phyloP scores from a whole-genome alignment of 2,113 vertebrate genomes.

The Megatriorchis doriae region DNA sequence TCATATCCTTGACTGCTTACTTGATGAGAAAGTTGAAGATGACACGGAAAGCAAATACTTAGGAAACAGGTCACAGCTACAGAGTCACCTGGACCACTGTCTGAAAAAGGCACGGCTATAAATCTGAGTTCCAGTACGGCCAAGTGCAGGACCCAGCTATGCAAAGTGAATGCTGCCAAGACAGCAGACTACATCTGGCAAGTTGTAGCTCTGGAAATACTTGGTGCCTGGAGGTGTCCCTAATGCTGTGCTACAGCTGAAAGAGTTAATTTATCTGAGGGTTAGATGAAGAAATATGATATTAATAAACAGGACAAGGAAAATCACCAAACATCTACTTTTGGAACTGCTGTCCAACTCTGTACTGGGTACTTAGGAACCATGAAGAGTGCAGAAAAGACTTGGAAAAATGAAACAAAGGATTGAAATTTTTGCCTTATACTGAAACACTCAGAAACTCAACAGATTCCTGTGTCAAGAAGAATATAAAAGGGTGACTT shows the following conservation, averaged over 20 bases:
- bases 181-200: not conserved
- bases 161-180: not conserved
- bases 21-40: not conserved
- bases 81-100: not conserved
- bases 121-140: not conserved
- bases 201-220: not conserved
- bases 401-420: not conserved
- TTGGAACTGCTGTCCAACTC: not conserved
- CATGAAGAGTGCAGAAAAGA: not conserved
- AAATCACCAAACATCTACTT: not conserved
- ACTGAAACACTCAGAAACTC: not conserved
- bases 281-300: not conserved
- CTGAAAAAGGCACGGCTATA: not conserved
- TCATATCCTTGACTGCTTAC: not conserved
- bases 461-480: not conserved
- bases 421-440: not conserved
- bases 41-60: not conserved
- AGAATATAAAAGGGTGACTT: not conserved
- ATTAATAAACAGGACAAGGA: not conserved
- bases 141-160: not conserved
- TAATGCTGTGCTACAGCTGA: not conserved
- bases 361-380: not conserved
- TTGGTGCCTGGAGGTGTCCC: not conserved
- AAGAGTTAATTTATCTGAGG: not conserved
- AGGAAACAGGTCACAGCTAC: not conserved